These are phyloP conservation scores for Eulemur albifrons DNA, from an alignment of 2,797 vertebrate genomes.

Conservation along the genomic window DNA sequence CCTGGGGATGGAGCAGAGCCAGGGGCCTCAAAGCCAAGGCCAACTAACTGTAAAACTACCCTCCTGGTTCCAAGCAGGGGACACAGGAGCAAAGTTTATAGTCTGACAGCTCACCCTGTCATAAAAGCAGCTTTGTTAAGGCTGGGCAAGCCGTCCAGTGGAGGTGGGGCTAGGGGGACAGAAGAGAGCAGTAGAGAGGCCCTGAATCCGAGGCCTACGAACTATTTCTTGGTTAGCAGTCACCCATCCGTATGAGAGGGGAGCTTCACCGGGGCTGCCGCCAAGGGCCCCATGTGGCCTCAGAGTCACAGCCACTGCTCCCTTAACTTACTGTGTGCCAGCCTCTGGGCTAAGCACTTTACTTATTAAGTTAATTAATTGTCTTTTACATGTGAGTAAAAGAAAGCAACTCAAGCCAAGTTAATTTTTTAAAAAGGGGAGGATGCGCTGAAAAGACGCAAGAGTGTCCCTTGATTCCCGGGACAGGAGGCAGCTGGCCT, in stretches of 20 bases:
- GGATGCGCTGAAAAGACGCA: background rate
- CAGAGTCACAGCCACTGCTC: background rate
- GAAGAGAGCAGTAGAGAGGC: background rate
- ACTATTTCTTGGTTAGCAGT: background rate
- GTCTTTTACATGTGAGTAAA: background rate
- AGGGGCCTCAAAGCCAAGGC: background rate
- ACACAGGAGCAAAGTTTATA: background rate
- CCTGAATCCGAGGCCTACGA: background rate
- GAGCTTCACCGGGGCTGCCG: background rate
- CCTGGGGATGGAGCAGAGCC: background rate
- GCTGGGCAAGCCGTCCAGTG: background rate
- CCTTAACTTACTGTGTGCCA: background rate
- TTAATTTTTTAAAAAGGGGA: background rate
- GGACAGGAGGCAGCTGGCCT: background rate
- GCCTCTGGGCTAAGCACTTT: background rate
- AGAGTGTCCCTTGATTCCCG: background rate
- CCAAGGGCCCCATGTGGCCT: background rate
- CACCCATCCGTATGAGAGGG: background rate
- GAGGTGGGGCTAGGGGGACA: no score
- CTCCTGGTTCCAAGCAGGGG: background rate
- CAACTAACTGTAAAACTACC: background rate
- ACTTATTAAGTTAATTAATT: background rate
- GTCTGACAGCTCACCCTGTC: background rate
- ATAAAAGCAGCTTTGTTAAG: background rate
- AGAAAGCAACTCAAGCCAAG: conserved; percentile 17